Evolutionary conservation across 2,113 vertebrate genomes (phyloP).

Genomic region (Apteryx mantelli): DNA sequence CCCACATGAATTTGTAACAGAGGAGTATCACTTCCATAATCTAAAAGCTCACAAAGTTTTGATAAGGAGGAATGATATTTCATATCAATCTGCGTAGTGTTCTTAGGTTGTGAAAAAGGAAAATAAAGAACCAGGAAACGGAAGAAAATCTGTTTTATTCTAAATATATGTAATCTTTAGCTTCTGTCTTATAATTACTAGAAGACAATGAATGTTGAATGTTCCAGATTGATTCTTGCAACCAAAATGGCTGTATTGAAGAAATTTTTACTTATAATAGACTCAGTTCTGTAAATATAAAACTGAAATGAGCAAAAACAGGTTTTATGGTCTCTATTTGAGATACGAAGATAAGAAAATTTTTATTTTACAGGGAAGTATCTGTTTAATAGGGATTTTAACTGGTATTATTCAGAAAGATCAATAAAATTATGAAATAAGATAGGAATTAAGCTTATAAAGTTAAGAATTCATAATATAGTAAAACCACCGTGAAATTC

Average conservation of each 20-base stretch:
- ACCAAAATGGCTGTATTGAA: background rate
- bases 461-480: background rate
- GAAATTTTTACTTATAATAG: background rate
- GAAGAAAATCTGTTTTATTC: background rate
- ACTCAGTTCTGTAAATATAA: background rate
- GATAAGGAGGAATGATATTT: background rate
- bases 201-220: background rate
- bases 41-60: background rate
- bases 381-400: background rate
- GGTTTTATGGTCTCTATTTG: background rate
- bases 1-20: background rate
- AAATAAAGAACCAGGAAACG: background rate
- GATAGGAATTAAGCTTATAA: background rate
- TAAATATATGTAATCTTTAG: background rate
- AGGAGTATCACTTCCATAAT: background rate
- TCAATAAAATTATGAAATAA: background rate
- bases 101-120: background rate
- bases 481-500: background rate
- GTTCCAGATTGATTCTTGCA: background rate
- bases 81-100: background rate
- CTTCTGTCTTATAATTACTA: background rate
- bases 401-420: background rate
- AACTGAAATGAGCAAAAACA: background rate
- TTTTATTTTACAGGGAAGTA: background rate
- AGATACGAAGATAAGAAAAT: background rate